Base-by-base conservation (phyloP, 2,888 invertebrate species). In the Cephus runcator region DNA sequence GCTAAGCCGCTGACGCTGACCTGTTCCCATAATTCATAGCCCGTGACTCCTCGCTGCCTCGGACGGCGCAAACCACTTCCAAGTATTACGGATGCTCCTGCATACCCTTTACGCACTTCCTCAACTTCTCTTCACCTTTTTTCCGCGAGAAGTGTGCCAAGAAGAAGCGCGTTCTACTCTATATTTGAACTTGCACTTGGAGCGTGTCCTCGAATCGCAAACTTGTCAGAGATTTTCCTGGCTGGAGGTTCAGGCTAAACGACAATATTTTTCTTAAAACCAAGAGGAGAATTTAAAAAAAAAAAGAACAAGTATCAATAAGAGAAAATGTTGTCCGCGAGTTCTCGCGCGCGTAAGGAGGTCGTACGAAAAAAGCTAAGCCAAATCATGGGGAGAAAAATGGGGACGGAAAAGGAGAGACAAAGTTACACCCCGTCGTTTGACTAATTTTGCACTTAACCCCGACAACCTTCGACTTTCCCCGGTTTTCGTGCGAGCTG, bases 151-250 rank as follows among this genome's bases (percentile, higher is more conserved):
- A 40, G 74, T 40, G 34, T 74, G 74, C 74, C 74, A 74, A 74
- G 74, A 74, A 74, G 74, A 74, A 74, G 74, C 36, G 34, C 74
- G 23, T 35, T 33, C 30, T 78, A 75, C 80, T 79, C 80, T 79
- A 79, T 80, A 79, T 80, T 76, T 80, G 77, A 77, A 79, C 79
- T 80, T 79, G 79, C 79, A 79, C 77, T 79, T 79, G 80, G 80
- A 75, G 40, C 79, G 73, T 69, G 68, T 34, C 76, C 76, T 69
- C 73, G 76, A 69, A 73, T 68, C 23, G 56, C 56, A 56, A 56
- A 9, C 56, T 56, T 23, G 2, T 9, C 23, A 23, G 23, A 23
- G 56, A 56, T 56, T 23, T 56, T 56, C 56, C 23, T 23, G 56
- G 9, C 56, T 56, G 23, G 56, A 56, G 23, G 56, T 56, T 23